Evolutionary conservation across 2,888 invertebrate genomes (phyloP).

Genomic region (Odontocolon sp.): DNA sequence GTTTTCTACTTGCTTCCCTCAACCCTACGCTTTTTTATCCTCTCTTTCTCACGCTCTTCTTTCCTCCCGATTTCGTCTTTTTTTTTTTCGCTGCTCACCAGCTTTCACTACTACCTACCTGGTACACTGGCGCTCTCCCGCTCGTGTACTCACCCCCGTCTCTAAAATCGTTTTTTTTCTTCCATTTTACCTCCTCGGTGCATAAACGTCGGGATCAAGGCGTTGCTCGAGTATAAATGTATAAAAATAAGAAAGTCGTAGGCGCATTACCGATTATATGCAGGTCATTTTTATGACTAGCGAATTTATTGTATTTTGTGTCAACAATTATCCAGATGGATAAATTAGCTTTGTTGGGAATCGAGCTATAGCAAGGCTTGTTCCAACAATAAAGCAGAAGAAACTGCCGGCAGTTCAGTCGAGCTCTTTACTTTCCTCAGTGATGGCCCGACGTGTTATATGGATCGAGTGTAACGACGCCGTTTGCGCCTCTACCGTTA

Average conservation of each 20-base stretch:
- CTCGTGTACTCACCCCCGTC: conserved; percentile 50
- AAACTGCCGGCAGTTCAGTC: background rate
- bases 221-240: conserved; percentile 28
- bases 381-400: too few relatives aligned
- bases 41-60: conserved; percentile 33
- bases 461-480: conserved; percentile 66
- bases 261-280: conserved; percentile 13
- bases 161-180: conserved; percentile 33
- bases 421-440: conserved; percentile 22
- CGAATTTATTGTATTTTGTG: conserved; percentile 22
- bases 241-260: conserved; percentile 19
- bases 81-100: conserved; percentile 11
- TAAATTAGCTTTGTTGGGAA: too few relatives aligned
- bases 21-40: conserved; percentile 42
- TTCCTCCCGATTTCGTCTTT: conserved; percentile 20
- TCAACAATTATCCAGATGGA: too few relatives aligned
- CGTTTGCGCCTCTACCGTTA: conserved; percentile 66
- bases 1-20: conserved; percentile 59
- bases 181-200: conserved; percentile 33
- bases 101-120: conserved; percentile 50
- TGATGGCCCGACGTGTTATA: conserved; percentile 15
- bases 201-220: conserved; percentile 38
- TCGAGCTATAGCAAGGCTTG: too few relatives aligned
- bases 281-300: conserved; percentile 19
- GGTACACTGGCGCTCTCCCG: conserved; percentile 42